Conservation (phyloP, 2,113 vertebrate genomes). For the Miniopterus natalensis region DNA sequence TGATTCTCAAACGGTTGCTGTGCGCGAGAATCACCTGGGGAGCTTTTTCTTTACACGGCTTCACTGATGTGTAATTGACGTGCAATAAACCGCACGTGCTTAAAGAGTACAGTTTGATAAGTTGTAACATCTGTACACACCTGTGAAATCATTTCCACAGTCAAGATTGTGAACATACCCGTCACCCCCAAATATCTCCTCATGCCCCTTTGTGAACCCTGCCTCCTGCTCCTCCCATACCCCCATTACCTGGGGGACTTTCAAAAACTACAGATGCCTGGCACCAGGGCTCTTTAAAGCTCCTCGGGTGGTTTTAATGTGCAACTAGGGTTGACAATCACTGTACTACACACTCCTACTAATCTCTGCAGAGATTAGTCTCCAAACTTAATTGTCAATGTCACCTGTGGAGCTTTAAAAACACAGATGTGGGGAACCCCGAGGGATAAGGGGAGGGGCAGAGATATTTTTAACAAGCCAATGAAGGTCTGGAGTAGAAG, state of each 20-base stretch:
- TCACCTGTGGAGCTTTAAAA: neutral
- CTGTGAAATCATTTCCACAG: neutral
- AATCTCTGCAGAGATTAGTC: neutral
- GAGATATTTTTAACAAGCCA: slow-evolving; percentile 30
- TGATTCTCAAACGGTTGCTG: neutral
- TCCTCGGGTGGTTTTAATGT: neutral
- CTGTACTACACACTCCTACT: neutral
- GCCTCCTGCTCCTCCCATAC: neutral
- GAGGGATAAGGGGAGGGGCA: neutral
- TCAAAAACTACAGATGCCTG: neutral
- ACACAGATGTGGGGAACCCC: neutral
- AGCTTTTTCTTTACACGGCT: neutral
- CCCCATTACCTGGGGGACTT: neutral
- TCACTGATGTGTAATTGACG: neutral
- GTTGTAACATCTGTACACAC: neutral
- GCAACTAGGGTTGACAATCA: neutral
- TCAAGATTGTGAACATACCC: neutral
- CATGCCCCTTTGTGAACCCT: neutral
- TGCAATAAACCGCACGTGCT: neutral
- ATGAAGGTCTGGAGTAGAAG: slow-evolving; percentile 37
- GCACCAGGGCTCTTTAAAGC: neutral
- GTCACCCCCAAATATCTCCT: neutral
- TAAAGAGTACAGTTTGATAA: neutral
- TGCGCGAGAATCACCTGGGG: neutral
- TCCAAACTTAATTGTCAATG: slow-evolving; percentile 20